Evolutionary conservation across 2,113 vertebrate genomes (phyloP).

Genomic region (Pteruthius melanotis): DNA sequence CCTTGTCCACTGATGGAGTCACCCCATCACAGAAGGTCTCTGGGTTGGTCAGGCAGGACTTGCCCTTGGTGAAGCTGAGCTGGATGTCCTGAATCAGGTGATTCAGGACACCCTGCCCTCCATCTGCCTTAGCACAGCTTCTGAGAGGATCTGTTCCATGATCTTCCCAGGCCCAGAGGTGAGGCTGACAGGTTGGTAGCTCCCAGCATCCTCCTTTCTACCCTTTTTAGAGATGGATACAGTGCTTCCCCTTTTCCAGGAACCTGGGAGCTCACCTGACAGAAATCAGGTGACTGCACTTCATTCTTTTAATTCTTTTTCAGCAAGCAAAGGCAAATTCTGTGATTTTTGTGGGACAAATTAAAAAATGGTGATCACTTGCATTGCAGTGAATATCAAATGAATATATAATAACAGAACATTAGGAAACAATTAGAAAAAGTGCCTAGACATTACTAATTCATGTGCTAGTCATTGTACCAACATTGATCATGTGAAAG

Average conservation of each 20-base stretch:
- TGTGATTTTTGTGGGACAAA: background rate
- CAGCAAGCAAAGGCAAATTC: background rate
- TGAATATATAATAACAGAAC: slow-evolving; percentile 62
- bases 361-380: slow-evolving; percentile 30
- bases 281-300: background rate
- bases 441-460: slow-evolving; percentile 63
- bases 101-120: background rate
- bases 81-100: background rate
- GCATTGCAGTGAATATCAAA: slow-evolving; percentile 23
- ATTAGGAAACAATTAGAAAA: slow-evolving; percentile 66
- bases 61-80: background rate
- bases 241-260: background rate
- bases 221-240: background rate
- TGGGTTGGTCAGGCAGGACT: background rate
- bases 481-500: slow-evolving; percentile 60
- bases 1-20: background rate
- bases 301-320: background rate
- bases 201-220: background rate
- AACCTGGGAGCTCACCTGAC: background rate
- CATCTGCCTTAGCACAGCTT: background rate
- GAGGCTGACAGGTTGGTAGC: background rate
- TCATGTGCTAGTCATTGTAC: slow-evolving; percentile 49
- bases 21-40: background rate
- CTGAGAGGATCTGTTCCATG: background rate
- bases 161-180: background rate